A percentile compares a stretch with the other conserved stretches of the same genome.
Conservation (phyloP, 2,797 vertebrate genomes). For the Etheostoma perlongum region DNA sequence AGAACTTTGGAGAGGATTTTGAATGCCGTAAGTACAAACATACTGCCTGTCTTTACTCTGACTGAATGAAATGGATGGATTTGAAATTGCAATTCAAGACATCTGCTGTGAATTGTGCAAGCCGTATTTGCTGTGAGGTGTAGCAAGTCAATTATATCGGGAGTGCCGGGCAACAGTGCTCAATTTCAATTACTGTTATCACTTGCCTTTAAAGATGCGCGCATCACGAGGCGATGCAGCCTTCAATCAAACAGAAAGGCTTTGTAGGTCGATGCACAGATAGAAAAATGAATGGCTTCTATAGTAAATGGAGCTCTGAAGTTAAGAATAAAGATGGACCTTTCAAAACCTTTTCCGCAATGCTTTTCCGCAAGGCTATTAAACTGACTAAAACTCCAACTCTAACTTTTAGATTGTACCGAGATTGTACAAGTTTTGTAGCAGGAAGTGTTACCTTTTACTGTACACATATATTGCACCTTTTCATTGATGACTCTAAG, state of each 20-base stretch:
- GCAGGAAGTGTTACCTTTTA: background rate
- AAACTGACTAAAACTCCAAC: slow-evolving; percentile 27
- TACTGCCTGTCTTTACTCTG: slow-evolving; percentile 32
- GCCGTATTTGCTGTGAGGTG: slow-evolving; percentile 39
- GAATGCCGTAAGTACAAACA: slow-evolving; percentile 25
- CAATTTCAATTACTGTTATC: slow-evolving; percentile 67
- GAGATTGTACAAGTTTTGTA: background rate
- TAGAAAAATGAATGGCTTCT: slow-evolving; percentile 16
- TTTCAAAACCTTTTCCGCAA: slow-evolving; percentile 21
- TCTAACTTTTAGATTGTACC: slow-evolving; percentile 32
- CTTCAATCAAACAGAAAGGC: slow-evolving; percentile 35
- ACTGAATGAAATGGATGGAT: slow-evolving; percentile 46
- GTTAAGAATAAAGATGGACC: slow-evolving; percentile 24
- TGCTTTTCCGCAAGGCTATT: background rate
- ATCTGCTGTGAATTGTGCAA: slow-evolving; percentile 34
- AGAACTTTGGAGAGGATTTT: slow-evolving; percentile 16
- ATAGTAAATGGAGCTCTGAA: slow-evolving; percentile 26
- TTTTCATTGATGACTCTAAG: slow-evolving; percentile 1
- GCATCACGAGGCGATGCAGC: slow-evolving; percentile 34
- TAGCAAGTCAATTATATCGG: slow-evolving; percentile 50
- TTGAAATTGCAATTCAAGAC: slow-evolving; percentile 40
- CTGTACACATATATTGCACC: background rate
- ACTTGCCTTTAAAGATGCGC: slow-evolving; percentile 38
- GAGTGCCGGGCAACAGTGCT: slow-evolving; percentile 35
- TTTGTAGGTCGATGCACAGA: slow-evolving; percentile 28